Conservation (phyloP, 2,888 invertebrate species). For the Hirtodrosophila duncani region DNA sequence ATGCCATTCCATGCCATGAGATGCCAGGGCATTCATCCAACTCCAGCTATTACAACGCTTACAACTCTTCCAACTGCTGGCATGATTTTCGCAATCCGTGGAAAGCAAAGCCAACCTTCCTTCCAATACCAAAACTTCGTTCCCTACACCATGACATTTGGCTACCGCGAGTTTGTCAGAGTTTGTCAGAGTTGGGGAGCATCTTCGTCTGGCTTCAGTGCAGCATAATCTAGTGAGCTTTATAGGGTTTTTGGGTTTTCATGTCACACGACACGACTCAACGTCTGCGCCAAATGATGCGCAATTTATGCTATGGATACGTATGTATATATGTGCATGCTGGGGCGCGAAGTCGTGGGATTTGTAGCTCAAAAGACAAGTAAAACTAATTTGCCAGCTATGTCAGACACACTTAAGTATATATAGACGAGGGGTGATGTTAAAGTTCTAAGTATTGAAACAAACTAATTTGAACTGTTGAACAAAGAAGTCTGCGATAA, state of each 20-base stretch:
- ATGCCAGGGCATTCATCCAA: too few species aligned
- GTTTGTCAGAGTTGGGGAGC: too few species aligned
- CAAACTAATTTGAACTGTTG: too few species aligned
- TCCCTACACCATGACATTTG: conserved; percentile 69
- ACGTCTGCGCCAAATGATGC: conserved; percentile 29
- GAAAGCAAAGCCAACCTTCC: too few species aligned
- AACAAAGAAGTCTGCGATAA: too few species aligned
- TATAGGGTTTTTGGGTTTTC: conserved; percentile 53
- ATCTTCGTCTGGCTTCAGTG: background rate
- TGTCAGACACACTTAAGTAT: too few species aligned
- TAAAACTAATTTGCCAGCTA: conserved; percentile 64
- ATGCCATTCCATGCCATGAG: too few species aligned
- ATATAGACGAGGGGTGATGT: too few species aligned
- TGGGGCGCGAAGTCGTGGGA: conserved; percentile 49
- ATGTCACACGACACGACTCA: conserved; percentile 51
- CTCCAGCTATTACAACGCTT: too few species aligned
- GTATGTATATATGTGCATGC: conserved; percentile 36
- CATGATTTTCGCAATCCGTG: conserved; percentile 64
- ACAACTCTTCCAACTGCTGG: too few species aligned
- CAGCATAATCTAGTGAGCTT: conserved; percentile 29
- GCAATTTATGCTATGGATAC: conserved; percentile 20
- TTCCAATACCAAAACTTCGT: too few species aligned
- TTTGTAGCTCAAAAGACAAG: conserved; percentile 43
- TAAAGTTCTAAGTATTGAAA: too few species aligned
- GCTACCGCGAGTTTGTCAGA: conserved; percentile 29